Evolutionary conservation across 2,797 vertebrate species (phyloP).

Genomic region (Hirundo rustica): DNA sequence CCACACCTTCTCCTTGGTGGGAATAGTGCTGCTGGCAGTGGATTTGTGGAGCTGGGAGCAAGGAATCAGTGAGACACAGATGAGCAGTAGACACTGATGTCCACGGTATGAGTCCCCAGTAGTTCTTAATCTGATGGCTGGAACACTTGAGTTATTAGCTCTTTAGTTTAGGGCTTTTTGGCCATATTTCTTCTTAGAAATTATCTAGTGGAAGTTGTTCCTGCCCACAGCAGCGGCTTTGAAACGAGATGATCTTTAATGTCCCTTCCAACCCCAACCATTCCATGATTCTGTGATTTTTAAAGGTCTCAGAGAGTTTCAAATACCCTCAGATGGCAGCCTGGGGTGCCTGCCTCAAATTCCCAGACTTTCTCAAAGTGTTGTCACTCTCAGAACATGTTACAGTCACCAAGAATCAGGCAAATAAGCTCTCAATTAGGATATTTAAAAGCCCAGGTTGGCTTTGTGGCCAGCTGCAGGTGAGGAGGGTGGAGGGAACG

Average conservation of each 20-base stretch:
- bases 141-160: neutral
- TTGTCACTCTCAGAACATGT: neutral
- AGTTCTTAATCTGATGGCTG: neutral
- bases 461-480: neutral
- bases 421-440: neutral
- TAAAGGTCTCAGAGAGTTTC: neutral
- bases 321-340: neutral
- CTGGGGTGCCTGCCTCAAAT: neutral
- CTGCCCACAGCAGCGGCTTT: neutral
- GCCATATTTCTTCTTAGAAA: neutral
- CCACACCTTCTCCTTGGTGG: slow-evolving; percentile 60
- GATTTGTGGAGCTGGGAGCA: neutral
- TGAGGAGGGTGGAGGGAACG: neutral
- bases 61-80: neutral
- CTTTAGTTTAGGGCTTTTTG: neutral
- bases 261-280: neutral
- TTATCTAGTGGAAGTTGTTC: neutral
- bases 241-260: neutral
- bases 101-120: neutral
- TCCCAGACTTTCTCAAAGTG: neutral
- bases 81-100: neutral
- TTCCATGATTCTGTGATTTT: neutral
- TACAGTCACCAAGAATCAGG: neutral
- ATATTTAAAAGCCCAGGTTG: neutral
- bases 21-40: slow-evolving; percentile 2